Conservation (phyloP, 2,113 vertebrate genomes). For the Serinus canaria region DNA sequence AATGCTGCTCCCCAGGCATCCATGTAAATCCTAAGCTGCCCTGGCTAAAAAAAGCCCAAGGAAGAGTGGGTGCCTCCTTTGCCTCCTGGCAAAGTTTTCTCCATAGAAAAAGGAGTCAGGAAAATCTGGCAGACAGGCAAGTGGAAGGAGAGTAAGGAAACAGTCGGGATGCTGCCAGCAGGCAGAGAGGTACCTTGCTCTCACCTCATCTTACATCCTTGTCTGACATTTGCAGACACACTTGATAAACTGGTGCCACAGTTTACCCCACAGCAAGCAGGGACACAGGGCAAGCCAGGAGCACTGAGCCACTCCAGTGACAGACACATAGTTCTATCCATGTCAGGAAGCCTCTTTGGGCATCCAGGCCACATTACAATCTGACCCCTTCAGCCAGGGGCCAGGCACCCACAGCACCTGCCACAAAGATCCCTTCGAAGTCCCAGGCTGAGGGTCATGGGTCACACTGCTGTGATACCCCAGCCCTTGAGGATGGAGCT, state of each 20-base stretch:
- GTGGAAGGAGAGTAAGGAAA: not conserved
- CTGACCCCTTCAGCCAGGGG: not conserved
- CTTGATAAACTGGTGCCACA: not conserved
- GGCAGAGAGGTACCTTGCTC: too few species aligned
- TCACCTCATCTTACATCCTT: not conserved
- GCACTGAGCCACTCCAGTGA: not conserved
- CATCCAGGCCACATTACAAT: not conserved
- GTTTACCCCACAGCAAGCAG: not conserved
- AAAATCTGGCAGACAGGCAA: not conserved
- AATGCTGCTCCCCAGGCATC: not conserved
- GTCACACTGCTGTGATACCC: accelerated
- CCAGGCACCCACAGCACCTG: not conserved
- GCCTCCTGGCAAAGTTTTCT: not conserved
- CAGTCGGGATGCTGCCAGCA: accelerated
- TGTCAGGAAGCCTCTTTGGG: not conserved
- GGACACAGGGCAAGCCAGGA: not conserved
- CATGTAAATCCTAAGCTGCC: not conserved
- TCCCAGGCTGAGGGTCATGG: not conserved
- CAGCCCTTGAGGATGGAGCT: accelerated
- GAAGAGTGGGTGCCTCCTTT: not conserved
- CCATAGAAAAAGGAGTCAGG: not conserved
- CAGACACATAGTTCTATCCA: not conserved
- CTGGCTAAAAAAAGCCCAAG: not conserved
- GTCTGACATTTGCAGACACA: not conserved
- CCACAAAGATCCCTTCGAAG: accelerated